Percentiles rank a stretch among this genome's conserved stretches.
Evolutionary conservation across 2,113 vertebrate species (phyloP).

Genomic region (Pollimyrus isidori): DNA sequence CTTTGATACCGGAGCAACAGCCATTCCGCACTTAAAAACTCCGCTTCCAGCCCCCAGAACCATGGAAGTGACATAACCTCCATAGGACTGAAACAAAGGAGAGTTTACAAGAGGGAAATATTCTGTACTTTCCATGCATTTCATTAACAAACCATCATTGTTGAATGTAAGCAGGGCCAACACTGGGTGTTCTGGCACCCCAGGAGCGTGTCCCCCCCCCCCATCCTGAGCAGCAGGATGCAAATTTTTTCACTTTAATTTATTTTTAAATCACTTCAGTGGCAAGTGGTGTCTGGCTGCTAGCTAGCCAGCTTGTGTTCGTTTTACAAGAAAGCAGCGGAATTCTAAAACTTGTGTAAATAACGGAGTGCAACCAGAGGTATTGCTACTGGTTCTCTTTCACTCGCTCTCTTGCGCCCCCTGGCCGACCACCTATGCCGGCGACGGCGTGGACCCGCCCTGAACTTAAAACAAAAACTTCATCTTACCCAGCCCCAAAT

Average conservation of each 20-base stretch:
- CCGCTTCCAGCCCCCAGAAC: conserved; percentile 81
- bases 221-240: not conserved
- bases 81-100: conserved; percentile 79
- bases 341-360: no score
- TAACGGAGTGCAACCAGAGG: no score
- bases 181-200: not conserved
- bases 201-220: not conserved
- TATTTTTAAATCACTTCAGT: not conserved
- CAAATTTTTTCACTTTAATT: not conserved
- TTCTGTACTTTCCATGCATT: not conserved
- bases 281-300: not conserved
- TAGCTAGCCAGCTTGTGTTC: not conserved
- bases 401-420: not conserved
- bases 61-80: conserved; percentile 95
- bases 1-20: conserved; percentile 86
- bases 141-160: not conserved
- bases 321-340: not conserved
- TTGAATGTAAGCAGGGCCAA: not conserved
- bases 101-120: not conserved
- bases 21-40: conserved; percentile 93
- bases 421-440: not conserved
- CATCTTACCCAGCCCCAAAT: conserved; percentile 98
- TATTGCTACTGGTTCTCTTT: not conserved
- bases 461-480: not conserved
- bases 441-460: not conserved